A percentile compares a stretch with the other conserved stretches of the same genome.
phyloP scores from a whole-genome alignment of 2,113 vertebrate species.

The Malurus cyaneus region DNA sequence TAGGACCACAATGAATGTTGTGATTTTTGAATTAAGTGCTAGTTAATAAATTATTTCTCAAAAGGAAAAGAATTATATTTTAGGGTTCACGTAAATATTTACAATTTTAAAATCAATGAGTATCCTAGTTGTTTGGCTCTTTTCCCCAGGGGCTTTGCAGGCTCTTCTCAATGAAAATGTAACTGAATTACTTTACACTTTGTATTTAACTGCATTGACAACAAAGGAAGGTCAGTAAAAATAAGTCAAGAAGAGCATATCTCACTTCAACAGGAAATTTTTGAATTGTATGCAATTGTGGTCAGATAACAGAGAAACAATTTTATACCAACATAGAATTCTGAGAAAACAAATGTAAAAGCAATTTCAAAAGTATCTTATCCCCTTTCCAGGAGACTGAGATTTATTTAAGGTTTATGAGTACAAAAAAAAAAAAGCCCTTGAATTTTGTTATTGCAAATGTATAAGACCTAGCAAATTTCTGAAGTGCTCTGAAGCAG shows the following conservation, averaged over 20 bases:
- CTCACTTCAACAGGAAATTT: not conserved
- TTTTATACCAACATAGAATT: not conserved
- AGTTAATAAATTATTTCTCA: not conserved
- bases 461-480: not conserved
- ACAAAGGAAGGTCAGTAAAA: not conserved
- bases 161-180: not conserved
- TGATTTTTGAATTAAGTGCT: not conserved
- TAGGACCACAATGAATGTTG: not conserved
- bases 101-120: not conserved
- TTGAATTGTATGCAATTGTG: not conserved
- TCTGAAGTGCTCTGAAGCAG: not conserved
- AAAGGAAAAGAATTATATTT: not conserved
- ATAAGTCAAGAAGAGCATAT: not conserved
- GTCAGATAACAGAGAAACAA: not conserved
- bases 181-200: not conserved
- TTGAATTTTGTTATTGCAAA: not conserved
- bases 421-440: accelerated
- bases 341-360: not conserved
- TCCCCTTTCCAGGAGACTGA: not conserved
- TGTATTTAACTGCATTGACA: not conserved
- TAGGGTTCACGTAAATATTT: not conserved
- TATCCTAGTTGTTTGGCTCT: not conserved
- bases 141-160: not conserved
- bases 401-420: not conserved
- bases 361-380: not conserved